phyloP scores from a whole-genome alignment of 2,888 invertebrate genomes.

The Crioceris asparagi region DNA sequence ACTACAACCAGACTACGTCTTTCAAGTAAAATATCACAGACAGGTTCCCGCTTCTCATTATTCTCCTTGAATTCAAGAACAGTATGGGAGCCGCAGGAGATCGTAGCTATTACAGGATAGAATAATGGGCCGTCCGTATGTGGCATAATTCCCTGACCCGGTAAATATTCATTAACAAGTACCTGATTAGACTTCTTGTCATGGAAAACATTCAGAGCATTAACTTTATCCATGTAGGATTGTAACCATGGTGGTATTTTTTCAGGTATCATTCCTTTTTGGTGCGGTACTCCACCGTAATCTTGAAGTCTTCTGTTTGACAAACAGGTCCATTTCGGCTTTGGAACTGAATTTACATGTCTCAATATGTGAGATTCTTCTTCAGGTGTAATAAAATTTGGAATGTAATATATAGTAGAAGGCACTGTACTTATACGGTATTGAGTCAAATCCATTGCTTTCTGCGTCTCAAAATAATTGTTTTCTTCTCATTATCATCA shows the following conservation, averaged over 20 bases:
- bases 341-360: conserved; percentile 69
- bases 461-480: too few relatives aligned
- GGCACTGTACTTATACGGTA: conserved; percentile 41
- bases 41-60: conserved; percentile 35
- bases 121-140: conserved; percentile 94
- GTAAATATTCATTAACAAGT: conserved; percentile 84
- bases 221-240: conserved; percentile 58
- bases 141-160: conserved; percentile 95
- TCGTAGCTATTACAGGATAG: conserved; percentile 83
- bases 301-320: conserved; percentile 89
- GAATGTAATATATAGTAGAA: conserved; percentile 66
- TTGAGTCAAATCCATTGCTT: conserved; percentile 24
- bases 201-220: conserved; percentile 56
- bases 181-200: conserved; percentile 80
- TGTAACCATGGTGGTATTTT: conserved; percentile 78
- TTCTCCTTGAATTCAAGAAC: conserved; percentile 72
- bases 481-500: too few relatives aligned
- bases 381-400: conserved; percentile 69
- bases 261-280: conserved; percentile 88
- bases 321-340: conserved; percentile 93
- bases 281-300: conserved; percentile 93
- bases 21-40: conserved; percentile 74
- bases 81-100: conserved; percentile 84
- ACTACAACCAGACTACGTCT: conserved; percentile 81
- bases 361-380: conserved; percentile 64